These are phyloP conservation scores for Myocastor coypus DNA, from an alignment of 2,113 vertebrate species.

Conservation along the genomic window DNA sequence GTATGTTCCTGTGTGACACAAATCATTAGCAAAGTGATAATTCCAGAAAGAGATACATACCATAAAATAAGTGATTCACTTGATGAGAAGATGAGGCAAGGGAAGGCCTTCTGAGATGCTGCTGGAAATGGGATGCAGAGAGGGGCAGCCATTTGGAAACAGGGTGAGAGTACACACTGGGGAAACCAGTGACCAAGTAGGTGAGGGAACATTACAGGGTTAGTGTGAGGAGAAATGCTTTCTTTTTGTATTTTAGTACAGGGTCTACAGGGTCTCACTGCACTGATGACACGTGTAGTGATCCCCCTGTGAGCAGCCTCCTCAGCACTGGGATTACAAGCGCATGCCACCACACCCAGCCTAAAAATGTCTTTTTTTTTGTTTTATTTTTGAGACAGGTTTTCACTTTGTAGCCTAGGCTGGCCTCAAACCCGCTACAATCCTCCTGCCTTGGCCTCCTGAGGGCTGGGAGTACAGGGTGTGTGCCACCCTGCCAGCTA, in stretches of 20 bases:
- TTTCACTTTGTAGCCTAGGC: background rate
- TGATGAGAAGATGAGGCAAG: background rate
- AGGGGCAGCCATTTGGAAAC: background rate
- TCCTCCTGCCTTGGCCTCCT: too few relatives aligned
- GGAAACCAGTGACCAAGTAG: background rate
- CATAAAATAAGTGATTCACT: background rate
- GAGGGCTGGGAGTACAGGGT: too few relatives aligned
- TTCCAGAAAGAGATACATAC: background rate
- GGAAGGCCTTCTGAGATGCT: background rate
- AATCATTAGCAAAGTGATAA: background rate
- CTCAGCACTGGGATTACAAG: too few relatives aligned
- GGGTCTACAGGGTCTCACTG: background rate
- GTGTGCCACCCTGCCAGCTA: background rate
- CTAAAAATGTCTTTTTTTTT: too few relatives aligned
- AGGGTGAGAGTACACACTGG: background rate
- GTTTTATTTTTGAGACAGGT: too few relatives aligned
- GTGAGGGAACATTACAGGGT: background rate
- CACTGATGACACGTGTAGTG: too few relatives aligned
- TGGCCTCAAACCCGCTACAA: background rate
- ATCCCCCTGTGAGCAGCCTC: too few relatives aligned
- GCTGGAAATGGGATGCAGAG: background rate
- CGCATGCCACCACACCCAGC: too few relatives aligned
- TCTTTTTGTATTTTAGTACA: background rate
- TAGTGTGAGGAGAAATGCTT: background rate
- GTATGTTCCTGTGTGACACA: background rate